Conservation (phyloP, 2,113 vertebrate genomes). For the Enhydra lutris region DNA sequence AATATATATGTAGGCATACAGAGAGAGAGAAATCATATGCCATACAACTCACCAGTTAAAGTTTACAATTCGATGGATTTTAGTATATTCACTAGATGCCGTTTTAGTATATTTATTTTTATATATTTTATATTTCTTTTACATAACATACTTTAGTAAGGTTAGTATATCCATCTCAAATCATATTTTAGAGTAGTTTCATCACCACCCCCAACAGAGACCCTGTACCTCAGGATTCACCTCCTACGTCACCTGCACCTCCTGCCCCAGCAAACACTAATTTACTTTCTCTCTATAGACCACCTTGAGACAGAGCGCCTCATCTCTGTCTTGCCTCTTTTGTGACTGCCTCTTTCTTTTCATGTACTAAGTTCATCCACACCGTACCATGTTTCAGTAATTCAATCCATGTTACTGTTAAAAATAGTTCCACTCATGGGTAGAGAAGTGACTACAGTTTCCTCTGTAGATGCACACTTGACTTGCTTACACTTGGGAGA, state of each 20-base stretch:
- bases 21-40: background rate
- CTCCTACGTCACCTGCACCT: too few relatives aligned
- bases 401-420: background rate
- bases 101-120: too few relatives aligned
- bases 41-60: background rate
- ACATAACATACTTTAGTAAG: too few relatives aligned
- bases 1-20: too few relatives aligned
- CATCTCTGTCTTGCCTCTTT: background rate
- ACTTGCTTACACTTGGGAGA: background rate
- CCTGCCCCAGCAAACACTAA: too few relatives aligned
- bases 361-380: too few relatives aligned
- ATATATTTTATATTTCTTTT: too few relatives aligned
- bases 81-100: background rate
- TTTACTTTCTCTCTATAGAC: too few relatives aligned
- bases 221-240: too few relatives aligned
- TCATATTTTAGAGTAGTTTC: background rate
- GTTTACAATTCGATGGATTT: background rate
- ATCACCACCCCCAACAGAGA: too few relatives aligned
- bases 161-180: background rate
- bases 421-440: background rate
- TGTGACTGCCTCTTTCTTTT: background rate
- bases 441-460: background rate
- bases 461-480: background rate
- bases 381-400: background rate
- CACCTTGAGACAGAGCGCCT: background rate